These are phyloP conservation scores for Drosophila nr. perissopoda DNA, from an alignment of 2,888 invertebrate species.

Conservation along the genomic window DNA sequence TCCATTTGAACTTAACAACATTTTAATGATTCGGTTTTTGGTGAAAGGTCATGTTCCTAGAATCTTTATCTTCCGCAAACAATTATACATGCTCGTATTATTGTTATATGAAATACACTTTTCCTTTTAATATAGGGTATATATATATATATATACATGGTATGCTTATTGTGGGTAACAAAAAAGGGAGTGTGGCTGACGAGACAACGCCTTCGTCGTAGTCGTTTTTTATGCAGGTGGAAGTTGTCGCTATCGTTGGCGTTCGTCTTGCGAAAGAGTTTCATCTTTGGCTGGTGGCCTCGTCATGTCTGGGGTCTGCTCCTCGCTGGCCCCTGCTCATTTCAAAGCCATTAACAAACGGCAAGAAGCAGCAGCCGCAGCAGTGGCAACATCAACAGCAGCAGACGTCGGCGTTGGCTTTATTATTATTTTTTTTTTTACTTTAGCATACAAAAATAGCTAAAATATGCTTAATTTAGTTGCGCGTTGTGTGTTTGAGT, in stretches of 20 bases:
- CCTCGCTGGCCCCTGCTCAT: conserved; percentile 51
- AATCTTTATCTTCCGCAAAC: neutral
- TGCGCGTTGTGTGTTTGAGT: conserved; percentile 33
- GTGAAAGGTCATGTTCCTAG: neutral
- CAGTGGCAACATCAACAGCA: conserved; percentile 3
- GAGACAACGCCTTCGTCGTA: conserved; percentile 33
- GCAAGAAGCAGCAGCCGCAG: conserved; percentile 68
- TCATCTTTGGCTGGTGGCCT: conserved; percentile 35
- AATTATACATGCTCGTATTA: neutral
- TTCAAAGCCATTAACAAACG: conserved; percentile 80
- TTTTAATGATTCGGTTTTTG: neutral
- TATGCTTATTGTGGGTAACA: conserved; percentile 18
- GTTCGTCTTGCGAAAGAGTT: conserved; percentile 73
- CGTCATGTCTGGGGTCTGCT: conserved; percentile 32
- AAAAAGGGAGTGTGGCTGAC: conserved; percentile 42
- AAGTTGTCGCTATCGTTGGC: conserved; percentile 67
- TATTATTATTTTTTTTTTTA: conserved; percentile 55
- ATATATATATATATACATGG: neutral
- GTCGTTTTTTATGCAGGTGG: conserved; percentile 69
- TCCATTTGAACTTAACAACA: neutral
- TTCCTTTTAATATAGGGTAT: conserved; percentile 25
- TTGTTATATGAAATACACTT: conserved; percentile 4
- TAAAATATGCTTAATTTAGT: conserved; percentile 81
- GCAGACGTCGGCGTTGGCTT: conserved; percentile 31
- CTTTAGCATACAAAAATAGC: conserved; percentile 69